Evolutionary conservation across 2,888 invertebrate genomes (phyloP), one percentile per base, ranked within the genome.

Genomic region (Oasisia sp.): DNA sequence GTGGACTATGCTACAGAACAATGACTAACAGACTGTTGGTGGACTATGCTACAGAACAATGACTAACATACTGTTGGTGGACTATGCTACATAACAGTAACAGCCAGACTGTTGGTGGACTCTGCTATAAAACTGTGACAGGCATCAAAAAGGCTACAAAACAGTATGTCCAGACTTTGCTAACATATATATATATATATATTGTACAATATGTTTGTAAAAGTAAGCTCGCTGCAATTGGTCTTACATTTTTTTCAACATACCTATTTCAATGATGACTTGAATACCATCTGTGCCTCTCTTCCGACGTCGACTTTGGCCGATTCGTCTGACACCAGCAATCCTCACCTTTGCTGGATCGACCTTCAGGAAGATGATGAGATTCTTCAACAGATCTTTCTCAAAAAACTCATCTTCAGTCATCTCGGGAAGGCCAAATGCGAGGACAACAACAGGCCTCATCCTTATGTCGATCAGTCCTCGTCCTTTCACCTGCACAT

Each of bases 321-420:
- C 74, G 7, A 74, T 74, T 74, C 74, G 27, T 27, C 27, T 19
- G 74, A 74, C 74, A 27, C 74, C 74, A 74, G 74, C 74, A 74
- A 74, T 74, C 74, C 74, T 74, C 74, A 74, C 74, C 27, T 74
- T 74, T 74, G 74, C 74, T 74, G 74, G 74, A 74, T 74, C 74
- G 19, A 74, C 74, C 74, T 74, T 74, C 27, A 95, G 94, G 93
- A 95, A 95, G 0, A 93, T 92, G 0, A 95, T 95, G 89, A 95
- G 91, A 89, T 95, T 95, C 32, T 94, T 93, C 19, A 95, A 92
- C 27, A 96, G 92, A 74, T 95, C 94, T 9, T 94, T 94, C 0
- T 95, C 95, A 93, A 95, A 96, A 94, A 96, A 96, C 7, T 95
- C 94, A 44, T 94, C 95, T 0, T 95, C 94, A 0, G 94, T 94